Percentiles rank a stretch among this genome's conserved stretches.
Conservation (phyloP, 1,140 invertebrate genomes). For the Megathymus violae region DNA sequence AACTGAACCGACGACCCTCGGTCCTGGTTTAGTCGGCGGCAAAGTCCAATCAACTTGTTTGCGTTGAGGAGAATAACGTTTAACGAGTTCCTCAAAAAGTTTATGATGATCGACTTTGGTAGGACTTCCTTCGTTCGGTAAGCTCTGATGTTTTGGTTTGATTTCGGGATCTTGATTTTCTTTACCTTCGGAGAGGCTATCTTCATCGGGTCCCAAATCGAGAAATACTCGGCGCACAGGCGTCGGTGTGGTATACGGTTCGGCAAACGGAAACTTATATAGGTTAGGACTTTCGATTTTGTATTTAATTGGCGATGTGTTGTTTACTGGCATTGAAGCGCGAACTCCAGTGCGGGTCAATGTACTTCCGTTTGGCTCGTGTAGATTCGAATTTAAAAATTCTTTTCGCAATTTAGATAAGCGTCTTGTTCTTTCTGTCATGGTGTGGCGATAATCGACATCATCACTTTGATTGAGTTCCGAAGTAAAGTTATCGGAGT, state of each 20-base stretch:
- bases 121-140: slow-evolving; percentile 54
- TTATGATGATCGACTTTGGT: slow-evolving; percentile 73
- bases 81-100: slow-evolving; percentile 73
- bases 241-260: slow-evolving; percentile 74
- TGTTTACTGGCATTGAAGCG: slow-evolving; percentile 67
- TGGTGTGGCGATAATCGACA: slow-evolving; percentile 70
- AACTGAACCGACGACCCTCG: slow-evolving; percentile 72
- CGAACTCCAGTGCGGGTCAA: slow-evolving; percentile 68
- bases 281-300: slow-evolving; percentile 77
- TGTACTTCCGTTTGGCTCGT: slow-evolving; percentile 64
- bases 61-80: slow-evolving; percentile 75
- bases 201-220: slow-evolving; percentile 59
- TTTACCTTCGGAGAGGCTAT: slow-evolving; percentile 49
- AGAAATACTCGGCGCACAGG: slow-evolving; percentile 63
- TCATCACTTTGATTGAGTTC: slow-evolving; percentile 73
- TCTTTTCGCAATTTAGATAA: slow-evolving; percentile 70
- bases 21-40: slow-evolving; percentile 71
- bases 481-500: slow-evolving; percentile 78
- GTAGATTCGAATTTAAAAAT: slow-evolving; percentile 73
- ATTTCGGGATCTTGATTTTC: slow-evolving; percentile 62
- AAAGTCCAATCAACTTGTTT: slow-evolving; percentile 74
- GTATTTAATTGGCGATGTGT: slow-evolving; percentile 57
- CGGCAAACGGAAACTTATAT: slow-evolving; percentile 80
- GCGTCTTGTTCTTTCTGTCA: slow-evolving; percentile 71
- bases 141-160: slow-evolving; percentile 56